Base-by-base conservation (phyloP, 2,113 vertebrate species). In the Riparia riparia region DNA sequence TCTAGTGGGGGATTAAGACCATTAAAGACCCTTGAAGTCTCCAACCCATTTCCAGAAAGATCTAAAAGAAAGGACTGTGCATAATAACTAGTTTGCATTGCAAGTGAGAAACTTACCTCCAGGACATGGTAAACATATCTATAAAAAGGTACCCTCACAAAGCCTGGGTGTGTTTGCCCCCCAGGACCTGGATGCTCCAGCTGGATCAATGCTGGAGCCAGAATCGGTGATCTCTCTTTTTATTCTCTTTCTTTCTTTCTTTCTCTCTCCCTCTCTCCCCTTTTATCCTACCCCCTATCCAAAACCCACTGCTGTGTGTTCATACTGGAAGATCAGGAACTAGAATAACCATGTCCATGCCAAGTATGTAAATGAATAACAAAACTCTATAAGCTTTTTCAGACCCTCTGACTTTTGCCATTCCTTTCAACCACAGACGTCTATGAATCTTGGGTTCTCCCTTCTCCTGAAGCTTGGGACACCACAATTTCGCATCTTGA, bases 121-220 rank as follows among this genome's bases (percentile, higher is more conserved):
- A 61, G 54, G 12, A 54, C 20, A 29, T 20, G n/a, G 9, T 60
- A 21, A 51, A n/a, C 16, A 29, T 25, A 17, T 17, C 24, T 54
- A 6, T 76, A 7, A 47, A 54, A 54, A 31, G 16, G 11, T 53
- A 18, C 34, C 7, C 17, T 7, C 58, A 50, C 9, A 50, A 57
- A 64, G 18, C 51, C 39, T 51, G 18, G 4, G 12, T 0, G 0
- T 63, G 10, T 42, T 9, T 65, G 21, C 0, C 0, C 8, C 44
- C 21, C 42, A 22, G 50, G 37, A 65, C 20, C 51, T 65, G 32
- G 37, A 37, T 42, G 22, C 15, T 21, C 22, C 51, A 39, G 8
- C 44, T 73, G 22, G 21, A 50, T 50, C 44, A 58, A 5, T 2
- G 2, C 44, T 65, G 32, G 12, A 21, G 15, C 51, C 14, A 58